Percentiles rank a stretch among this genome's conserved stretches.
phyloP scores from a whole-genome alignment of 2,888 invertebrate genomes.

The Nephrotoma flavescens region DNA sequence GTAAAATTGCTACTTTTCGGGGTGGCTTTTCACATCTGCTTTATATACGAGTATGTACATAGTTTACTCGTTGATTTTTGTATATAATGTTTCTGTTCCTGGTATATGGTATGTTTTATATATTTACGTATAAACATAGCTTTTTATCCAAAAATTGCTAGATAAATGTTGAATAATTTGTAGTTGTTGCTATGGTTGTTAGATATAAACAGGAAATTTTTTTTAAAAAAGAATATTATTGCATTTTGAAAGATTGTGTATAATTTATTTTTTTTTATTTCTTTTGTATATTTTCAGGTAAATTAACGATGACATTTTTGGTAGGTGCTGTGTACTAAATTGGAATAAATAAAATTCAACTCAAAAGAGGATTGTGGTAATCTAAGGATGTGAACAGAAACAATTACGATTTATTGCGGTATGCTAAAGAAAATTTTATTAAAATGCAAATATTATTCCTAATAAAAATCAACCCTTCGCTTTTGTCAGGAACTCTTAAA shows the following conservation, averaged over 20 bases:
- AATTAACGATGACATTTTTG: not conserved
- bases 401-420: too few relatives aligned
- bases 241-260: not conserved
- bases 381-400: too few relatives aligned
- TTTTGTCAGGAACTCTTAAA: too few relatives aligned
- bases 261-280: not conserved
- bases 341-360: not conserved
- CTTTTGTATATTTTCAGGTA: not conserved
- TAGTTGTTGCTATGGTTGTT: not conserved
- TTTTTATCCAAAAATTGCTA: not conserved
- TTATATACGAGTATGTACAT: not conserved
- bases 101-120: not conserved
- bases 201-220: not conserved
- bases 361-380: not conserved
- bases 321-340: not conserved
- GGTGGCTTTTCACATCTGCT: not conserved
- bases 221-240: not conserved
- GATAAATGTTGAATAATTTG: not conserved
- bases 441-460: too few relatives aligned
- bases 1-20: not conserved
- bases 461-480: too few relatives aligned
- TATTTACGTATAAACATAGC: not conserved
- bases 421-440: too few relatives aligned
- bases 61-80: not conserved
- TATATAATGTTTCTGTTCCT: not conserved